Base-by-base conservation (phyloP, 2,797 vertebrate genomes). In the Varecia variegata region DNA sequence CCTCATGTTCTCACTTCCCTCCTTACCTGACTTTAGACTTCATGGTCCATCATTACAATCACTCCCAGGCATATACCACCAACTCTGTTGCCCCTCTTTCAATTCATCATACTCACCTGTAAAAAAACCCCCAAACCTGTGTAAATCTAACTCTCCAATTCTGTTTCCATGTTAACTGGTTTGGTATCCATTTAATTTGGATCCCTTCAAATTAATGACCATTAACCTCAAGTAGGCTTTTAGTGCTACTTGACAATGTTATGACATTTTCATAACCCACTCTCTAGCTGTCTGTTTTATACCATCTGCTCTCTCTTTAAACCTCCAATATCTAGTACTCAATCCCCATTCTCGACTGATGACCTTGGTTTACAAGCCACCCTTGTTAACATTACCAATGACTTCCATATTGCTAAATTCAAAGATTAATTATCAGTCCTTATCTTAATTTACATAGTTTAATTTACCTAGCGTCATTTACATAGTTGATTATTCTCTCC, bases 1-100 rank as follows among this genome's bases (percentile, higher is more conserved):
- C 52, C 27, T 86, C 62, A 67, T 70, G 67, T 86, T 73, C 30
- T 77, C 70, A n/a, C 20, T 79, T 96, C 60, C 65, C 70, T 92
- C 80, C 47, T 95, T 80, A 86, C 40, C 56, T 90, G 70, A 94
- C 80, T 96, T 86, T 68, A 35, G 20, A 93, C 94, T 95, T 94
- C 32, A 80, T 35, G 40, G 7, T 89, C 32, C 82, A 89, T 92
- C 80, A 92, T 83, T 94, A 92, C 30, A 93, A 89, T 76, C 18
- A 90, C 47, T 91, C 21, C 40, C 52, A 93, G 45, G 20, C 45
- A 90, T 65, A 93, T 86, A 93, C 30, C 58, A 81, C 62, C 80
- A 86, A 81, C n/a, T 89, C 77, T 18, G 93, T 93, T 93, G n/a
- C 32, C 15, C 32, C 62, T 93, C 35, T 95, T 94, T 92, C 30